Conservation (phyloP, 2,888 invertebrate genomes). For the Dromius quadrimaculatus region DNA sequence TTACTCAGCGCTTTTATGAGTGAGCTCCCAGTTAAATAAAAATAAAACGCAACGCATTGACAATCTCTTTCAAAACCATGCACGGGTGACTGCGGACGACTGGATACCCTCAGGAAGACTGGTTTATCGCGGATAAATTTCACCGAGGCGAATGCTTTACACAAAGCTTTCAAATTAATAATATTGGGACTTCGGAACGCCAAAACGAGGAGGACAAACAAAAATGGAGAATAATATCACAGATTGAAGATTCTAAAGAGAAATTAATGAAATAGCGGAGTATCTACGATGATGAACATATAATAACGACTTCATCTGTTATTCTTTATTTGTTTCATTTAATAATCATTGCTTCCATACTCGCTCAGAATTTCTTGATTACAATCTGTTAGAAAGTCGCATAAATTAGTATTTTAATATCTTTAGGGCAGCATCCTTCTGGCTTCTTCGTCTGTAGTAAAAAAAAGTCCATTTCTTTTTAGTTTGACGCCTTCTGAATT, state of each 20-base stretch:
- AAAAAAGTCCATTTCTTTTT: constrained; percentile 25
- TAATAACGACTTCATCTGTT: too few relatives aligned
- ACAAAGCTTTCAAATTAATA: constrained; percentile 30
- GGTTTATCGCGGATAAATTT: not conserved
- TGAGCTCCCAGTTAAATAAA: constrained; percentile 57
- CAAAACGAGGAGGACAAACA: not conserved
- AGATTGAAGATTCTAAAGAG: constrained; percentile 13
- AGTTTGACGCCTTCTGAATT: constrained; percentile 43
- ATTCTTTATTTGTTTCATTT: too few relatives aligned
- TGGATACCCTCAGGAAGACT: not conserved
- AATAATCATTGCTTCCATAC: too few relatives aligned
- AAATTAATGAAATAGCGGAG: not conserved
- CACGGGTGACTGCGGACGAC: constrained; percentile 6
- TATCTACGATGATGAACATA: too few relatives aligned
- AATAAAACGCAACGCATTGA: constrained; percentile 59
- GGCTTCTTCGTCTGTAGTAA: too few relatives aligned
- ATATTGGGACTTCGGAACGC: constrained; percentile 3
- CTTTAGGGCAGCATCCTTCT: too few relatives aligned
- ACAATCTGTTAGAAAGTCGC: too few relatives aligned
- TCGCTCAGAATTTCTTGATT: too few relatives aligned
- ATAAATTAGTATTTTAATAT: too few relatives aligned
- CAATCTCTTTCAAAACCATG: constrained; percentile 54
- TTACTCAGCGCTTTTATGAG: constrained; percentile 60
- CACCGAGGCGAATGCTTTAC: not conserved
- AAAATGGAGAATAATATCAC: constrained; percentile 10